Evolutionary conservation across 2,797 vertebrate genomes (phyloP), one percentile per base, ranked within the genome.

Genomic region (Bovichtus diacanthus): DNA sequence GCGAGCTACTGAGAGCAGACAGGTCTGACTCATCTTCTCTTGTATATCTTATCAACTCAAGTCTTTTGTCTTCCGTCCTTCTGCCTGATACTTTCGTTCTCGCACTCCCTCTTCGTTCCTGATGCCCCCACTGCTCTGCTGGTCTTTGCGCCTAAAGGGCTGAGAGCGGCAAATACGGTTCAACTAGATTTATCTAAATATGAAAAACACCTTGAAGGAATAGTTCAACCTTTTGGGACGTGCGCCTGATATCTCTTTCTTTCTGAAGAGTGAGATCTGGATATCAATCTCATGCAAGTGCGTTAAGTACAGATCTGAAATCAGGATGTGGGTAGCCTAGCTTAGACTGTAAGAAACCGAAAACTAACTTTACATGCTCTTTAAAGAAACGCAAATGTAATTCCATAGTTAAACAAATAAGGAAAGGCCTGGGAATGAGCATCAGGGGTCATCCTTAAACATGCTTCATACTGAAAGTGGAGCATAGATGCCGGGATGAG

Each of bases 1-100:
- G 67, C 41, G 74, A 78, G 74, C 31, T 29, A 29, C 47, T 50
- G 69, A 70, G 62, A 71, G 74, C 60, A 74, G 68, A 76, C 68
- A 25, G 3, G 15, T 76, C 60, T 85, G 74, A 79, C 80, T 88
- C 74, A 77, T 62, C 36, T 44, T 44, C 61, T 61, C 68, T 43
- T 50, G 16, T 54, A 23, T 65, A 51, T 63, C 54, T 66, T 15
- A 65, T 74, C 53, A 76, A 50, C 38, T 61, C 43, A 5, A n/a
- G 13, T 50, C 74, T 54, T 29, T 60, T 49, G 61, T 47, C 61
- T 59, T 68, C 58, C 23, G 51, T 74, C 27, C 15, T 19, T 68
- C 58, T 69, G 66, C 29, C 44, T 51, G 43, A 66, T 34, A 12
- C 12, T 47, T 58, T 63, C 2, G 2, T 16, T 38, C 46, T 5